phyloP scores from a whole-genome alignment of 2,113 vertebrate species.

The human region DNA sequence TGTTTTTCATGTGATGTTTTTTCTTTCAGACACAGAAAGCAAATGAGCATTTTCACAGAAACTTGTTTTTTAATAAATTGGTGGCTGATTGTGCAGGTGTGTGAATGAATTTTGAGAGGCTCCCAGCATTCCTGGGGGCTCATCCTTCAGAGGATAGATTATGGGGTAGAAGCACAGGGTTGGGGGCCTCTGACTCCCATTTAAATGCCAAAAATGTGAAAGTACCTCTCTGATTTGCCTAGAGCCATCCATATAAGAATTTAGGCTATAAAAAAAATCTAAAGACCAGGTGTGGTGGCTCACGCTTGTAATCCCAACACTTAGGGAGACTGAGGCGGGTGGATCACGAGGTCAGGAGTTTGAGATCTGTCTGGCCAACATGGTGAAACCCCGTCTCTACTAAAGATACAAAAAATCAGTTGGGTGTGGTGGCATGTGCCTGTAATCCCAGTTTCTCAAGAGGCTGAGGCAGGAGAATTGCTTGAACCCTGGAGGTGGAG shows the following conservation, averaged over 20 bases:
- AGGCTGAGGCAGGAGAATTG: too few species aligned
- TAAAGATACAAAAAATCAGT: too few species aligned
- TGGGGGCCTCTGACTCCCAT: background rate
- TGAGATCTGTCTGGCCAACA: too few species aligned
- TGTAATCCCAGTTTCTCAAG: too few species aligned
- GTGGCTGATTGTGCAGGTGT: slow-evolving; percentile 10
- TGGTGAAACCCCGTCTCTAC: too few species aligned
- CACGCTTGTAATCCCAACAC: too few species aligned
- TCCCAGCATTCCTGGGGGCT: background rate
- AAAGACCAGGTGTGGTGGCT: too few species aligned
- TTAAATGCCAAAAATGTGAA: slow-evolving; percentile 31
- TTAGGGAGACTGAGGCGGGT: too few species aligned
- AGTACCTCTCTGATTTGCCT: slow-evolving; percentile 3
- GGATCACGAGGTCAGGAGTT: too few species aligned
- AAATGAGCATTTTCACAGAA: slow-evolving; percentile 51
- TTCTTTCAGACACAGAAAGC: slow-evolving; percentile 31
- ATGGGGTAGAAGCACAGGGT: background rate
- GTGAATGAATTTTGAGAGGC: slow-evolving; percentile 15
- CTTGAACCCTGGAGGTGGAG: too few species aligned
- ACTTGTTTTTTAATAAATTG: slow-evolving; percentile 17
- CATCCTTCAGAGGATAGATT: background rate
- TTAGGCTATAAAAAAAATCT: background rate
- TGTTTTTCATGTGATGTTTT: slow-evolving; percentile 18
- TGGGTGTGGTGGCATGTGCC: too few species aligned
- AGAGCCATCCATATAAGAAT: background rate